A percentile compares a stretch with the other conserved stretches of the same genome.
Conservation (phyloP, 2,797 vertebrate species). For the Hippocampus kuda region DNA sequence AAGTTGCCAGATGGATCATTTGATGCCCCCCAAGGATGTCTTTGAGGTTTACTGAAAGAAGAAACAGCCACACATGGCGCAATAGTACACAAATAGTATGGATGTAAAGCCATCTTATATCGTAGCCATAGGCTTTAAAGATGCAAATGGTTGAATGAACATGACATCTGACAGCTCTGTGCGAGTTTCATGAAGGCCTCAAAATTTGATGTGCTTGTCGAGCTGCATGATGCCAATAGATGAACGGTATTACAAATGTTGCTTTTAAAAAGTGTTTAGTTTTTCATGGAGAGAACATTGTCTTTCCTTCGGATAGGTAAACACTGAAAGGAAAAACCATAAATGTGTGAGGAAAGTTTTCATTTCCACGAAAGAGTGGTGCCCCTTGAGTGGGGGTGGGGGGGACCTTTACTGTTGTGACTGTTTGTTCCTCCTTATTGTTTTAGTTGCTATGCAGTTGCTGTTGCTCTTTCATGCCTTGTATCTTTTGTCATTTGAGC, state of each 20-base stretch:
- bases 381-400: too few species aligned
- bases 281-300: background rate
- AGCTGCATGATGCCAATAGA: background rate
- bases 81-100: slow-evolving; percentile 15
- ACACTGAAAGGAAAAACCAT: too few species aligned
- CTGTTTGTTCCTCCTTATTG: too few species aligned
- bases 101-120: slow-evolving; percentile 12
- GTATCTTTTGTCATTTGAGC: too few species aligned
- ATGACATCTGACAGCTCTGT: background rate
- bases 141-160: slow-evolving; percentile 22
- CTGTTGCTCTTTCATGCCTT: too few species aligned
- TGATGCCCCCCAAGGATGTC: slow-evolving; percentile 10
- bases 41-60: slow-evolving; percentile 10
- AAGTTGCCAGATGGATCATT: slow-evolving; percentile 31
- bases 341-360: too few species aligned
- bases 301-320: background rate
- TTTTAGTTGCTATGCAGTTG: too few species aligned
- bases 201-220: background rate
- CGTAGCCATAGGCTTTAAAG: slow-evolving; percentile 19
- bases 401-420: too few species aligned
- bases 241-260: background rate
- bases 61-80: slow-evolving; percentile 11
- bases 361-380: too few species aligned
- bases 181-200: background rate
- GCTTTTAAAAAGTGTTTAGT: background rate